phyloP scores from a whole-genome alignment of 2,797 vertebrate species.

The Sebastes dallii region DNA sequence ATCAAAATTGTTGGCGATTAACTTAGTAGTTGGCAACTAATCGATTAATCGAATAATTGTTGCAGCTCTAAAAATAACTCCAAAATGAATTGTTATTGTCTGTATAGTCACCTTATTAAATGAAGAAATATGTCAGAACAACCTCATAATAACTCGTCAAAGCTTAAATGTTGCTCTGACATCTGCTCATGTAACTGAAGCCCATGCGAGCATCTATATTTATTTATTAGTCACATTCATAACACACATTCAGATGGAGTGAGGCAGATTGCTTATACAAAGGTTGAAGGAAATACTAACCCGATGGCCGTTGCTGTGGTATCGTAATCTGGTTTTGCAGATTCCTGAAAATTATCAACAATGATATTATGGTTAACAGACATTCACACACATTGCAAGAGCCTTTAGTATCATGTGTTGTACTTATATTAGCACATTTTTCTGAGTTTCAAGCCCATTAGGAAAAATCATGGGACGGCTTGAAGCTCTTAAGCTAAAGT shows the following conservation, averaged over 20 bases:
- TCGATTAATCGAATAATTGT: too few species aligned
- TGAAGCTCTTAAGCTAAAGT: slow-evolving; percentile 52
- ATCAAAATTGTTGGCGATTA: too few species aligned
- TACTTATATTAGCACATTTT: slow-evolving; percentile 13
- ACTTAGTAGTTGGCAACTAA: too few species aligned
- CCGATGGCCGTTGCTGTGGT: slow-evolving; percentile 95
- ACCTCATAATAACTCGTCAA: not conserved
- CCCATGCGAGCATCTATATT: not conserved
- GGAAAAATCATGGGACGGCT: slow-evolving; percentile 63
- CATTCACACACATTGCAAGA: not conserved
- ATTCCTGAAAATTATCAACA: slow-evolving; percentile 63
- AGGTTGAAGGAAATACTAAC: slow-evolving; percentile 79
- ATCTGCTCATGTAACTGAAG: not conserved
- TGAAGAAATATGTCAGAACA: not conserved
- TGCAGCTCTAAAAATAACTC: not conserved
- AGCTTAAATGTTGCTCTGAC: not conserved
- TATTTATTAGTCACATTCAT: not conserved
- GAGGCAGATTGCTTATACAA: not conserved
- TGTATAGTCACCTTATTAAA: not conserved
- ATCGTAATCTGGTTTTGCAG: slow-evolving; percentile 95
- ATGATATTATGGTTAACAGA: not conserved
- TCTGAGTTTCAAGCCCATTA: slow-evolving; percentile 38
- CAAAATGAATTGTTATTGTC: not conserved
- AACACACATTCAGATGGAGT: not conserved
- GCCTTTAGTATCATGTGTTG: slow-evolving; percentile 28